A percentile compares a stretch with the other conserved stretches of the same genome.
Conservation (phyloP, 64 coral and sea anemone species). For the Dendronephthya gigantea region DNA sequence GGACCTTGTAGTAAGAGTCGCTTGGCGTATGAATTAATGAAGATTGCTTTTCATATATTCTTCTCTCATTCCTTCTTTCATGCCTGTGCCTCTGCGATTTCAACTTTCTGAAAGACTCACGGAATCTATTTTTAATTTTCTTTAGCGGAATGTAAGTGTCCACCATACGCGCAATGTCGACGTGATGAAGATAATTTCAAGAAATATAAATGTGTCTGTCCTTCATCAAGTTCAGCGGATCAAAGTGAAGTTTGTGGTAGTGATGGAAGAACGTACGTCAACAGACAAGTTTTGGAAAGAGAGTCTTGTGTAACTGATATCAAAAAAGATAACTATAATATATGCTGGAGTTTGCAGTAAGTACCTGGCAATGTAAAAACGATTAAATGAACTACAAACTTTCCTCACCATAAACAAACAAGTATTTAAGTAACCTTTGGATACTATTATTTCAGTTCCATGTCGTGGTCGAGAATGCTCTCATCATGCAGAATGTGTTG, state of each 20-base stretch:
- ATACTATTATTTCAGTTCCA: constrained; percentile 23
- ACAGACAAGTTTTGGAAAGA: not conserved
- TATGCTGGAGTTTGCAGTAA: not conserved
- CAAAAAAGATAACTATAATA: not conserved
- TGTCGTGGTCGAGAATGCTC: constrained; percentile 43
- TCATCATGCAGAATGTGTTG: constrained; percentile 51
- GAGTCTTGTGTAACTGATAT: not conserved
- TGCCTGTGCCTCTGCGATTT: not conserved
- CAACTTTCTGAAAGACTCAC: too few species aligned
- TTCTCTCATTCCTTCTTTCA: not conserved
- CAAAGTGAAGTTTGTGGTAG: not conserved
- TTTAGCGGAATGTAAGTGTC: not conserved
- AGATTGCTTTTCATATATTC: not conserved
- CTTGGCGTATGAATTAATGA: not conserved
- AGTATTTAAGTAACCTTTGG: not conserved
- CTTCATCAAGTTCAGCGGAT: not conserved
- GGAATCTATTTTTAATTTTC: not conserved
- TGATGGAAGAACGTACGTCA: not conserved
- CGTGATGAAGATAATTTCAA: not conserved
- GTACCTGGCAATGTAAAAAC: not conserved
- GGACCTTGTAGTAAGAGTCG: not conserved
- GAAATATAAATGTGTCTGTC: not conserved
- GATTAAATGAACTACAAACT: too few species aligned
- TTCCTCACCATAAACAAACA: not conserved
- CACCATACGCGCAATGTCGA: not conserved